phyloP scores from a whole-genome alignment of 2,797 vertebrate species.

The Rhynchotus rufescens region DNA sequence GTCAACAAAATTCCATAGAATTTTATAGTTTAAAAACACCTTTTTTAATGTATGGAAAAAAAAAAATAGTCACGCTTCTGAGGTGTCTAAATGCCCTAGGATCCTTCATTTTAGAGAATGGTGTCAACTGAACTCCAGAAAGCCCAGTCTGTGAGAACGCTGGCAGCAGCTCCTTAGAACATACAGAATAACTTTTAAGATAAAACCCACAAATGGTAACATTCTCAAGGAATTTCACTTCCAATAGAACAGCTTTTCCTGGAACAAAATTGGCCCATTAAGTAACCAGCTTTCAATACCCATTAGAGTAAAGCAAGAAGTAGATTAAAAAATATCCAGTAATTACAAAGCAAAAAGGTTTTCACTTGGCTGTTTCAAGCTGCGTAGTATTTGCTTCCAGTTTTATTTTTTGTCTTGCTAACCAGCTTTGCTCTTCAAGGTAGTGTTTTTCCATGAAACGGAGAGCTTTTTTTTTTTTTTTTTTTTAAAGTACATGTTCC shows the following conservation, averaged over 20 bases:
- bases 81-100: background rate
- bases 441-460: background rate
- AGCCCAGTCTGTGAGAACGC: background rate
- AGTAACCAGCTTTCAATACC: background rate
- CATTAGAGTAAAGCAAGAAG: background rate
- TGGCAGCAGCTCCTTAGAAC: background rate
- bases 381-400: background rate
- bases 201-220: background rate
- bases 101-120: background rate
- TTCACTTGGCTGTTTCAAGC: background rate
- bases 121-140: background rate
- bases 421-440: background rate
- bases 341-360: background rate
- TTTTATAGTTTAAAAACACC: background rate
- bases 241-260: background rate
- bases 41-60: background rate
- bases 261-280: background rate
- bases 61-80: background rate
- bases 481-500: no score
- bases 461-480: background rate
- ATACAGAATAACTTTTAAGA: background rate
- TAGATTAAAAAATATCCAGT: background rate
- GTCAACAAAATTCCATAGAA: background rate
- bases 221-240: background rate
- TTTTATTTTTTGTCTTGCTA: background rate